Evolutionary conservation across 2,113 vertebrate genomes (phyloP).

Genomic region (Ondatra zibethicus): DNA sequence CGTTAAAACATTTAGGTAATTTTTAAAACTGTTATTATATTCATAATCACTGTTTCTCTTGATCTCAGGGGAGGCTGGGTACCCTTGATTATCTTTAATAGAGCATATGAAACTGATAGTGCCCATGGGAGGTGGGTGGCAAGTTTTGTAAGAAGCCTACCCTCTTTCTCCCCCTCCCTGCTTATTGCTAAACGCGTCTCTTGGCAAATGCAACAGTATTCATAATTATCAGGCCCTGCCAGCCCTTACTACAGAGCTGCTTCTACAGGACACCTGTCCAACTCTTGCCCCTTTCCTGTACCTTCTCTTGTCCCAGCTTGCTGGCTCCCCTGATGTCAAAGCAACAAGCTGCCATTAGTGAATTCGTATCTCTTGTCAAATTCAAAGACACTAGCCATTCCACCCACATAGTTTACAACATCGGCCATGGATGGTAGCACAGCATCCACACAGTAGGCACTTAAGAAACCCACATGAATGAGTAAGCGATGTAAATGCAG

Average conservation of each 20-base stretch:
- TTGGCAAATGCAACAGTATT: constrained; percentile 60
- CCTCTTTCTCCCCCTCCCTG: neutral
- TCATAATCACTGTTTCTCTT: constrained; percentile 76
- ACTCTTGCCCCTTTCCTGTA: neutral
- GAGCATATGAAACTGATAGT: constrained; percentile 70
- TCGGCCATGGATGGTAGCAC: neutral
- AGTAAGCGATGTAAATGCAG: neutral
- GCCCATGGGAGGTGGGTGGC: constrained; percentile 72
- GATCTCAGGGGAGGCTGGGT: constrained; percentile 79
- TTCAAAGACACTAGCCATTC: constrained; percentile 29
- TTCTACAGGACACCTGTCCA: constrained; percentile 56
- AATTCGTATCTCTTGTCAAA: constrained; percentile 54
- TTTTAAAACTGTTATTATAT: constrained; percentile 76
- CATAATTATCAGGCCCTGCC: constrained; percentile 56
- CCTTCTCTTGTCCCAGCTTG: constrained; percentile 53
- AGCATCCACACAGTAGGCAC: constrained; percentile 56
- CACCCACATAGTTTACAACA: constrained; percentile 13
- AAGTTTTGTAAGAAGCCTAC: constrained; percentile 55
- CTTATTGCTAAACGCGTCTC: constrained; percentile 70
- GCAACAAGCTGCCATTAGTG: constrained; percentile 29
- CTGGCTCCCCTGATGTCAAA: neutral
- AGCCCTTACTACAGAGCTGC: neutral
- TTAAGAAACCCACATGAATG: neutral
- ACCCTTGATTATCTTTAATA: constrained; percentile 78
- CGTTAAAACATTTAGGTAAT: constrained; percentile 67